A percentile compares a stretch with the other conserved stretches of the same genome.
Conservation (phyloP, 2,113 vertebrate genomes). For the Budorcas taxicolor region DNA sequence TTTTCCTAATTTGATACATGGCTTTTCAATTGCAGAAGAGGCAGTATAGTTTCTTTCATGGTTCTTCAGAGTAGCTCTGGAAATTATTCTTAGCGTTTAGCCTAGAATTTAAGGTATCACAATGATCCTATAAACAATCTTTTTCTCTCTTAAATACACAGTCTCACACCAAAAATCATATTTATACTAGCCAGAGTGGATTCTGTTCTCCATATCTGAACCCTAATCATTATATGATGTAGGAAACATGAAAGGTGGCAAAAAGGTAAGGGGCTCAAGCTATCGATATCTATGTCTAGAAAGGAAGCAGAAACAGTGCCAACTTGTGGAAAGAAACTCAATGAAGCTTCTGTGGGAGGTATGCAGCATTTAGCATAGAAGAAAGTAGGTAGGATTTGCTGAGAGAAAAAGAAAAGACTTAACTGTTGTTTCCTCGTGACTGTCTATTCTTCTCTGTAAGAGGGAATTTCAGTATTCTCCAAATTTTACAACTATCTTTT, state of each 20-base stretch:
- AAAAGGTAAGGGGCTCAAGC: background rate
- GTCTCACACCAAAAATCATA: background rate
- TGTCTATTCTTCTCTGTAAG: background rate
- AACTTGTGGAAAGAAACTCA: background rate
- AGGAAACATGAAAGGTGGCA: background rate
- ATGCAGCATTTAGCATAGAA: background rate
- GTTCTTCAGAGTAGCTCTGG: background rate
- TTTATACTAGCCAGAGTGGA: background rate
- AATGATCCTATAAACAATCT: background rate
- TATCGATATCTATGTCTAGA: background rate
- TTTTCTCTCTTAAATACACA: background rate
- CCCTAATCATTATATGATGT: background rate
- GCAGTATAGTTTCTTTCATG: background rate
- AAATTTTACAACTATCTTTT: background rate
- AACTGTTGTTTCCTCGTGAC: background rate
- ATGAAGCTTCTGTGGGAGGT: background rate
- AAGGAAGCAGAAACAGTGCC: background rate
- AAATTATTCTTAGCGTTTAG: slow-evolving; percentile 17
- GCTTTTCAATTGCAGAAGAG: background rate
- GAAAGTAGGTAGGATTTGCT: background rate
- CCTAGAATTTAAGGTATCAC: background rate
- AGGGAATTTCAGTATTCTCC: background rate
- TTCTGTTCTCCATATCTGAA: background rate
- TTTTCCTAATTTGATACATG: background rate
- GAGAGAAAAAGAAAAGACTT: background rate